Conservation (phyloP, 2,797 vertebrate genomes). For the Sebastes matsubarae region DNA sequence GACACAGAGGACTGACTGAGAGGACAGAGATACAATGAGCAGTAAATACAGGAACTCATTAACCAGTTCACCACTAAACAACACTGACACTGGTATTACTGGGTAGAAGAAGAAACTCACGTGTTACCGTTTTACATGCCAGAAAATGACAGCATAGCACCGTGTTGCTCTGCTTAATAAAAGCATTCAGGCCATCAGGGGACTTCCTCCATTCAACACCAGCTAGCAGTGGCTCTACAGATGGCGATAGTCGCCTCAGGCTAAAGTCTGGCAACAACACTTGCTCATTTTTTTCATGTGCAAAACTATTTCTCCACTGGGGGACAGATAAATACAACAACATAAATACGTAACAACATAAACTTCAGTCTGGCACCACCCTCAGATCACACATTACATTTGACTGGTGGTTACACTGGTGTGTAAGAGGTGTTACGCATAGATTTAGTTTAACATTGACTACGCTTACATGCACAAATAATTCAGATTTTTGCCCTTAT, state of each 20-base stretch:
- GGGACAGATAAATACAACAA: not conserved
- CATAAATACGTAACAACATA: not conserved
- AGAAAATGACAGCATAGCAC: not conserved
- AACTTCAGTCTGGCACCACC: not conserved
- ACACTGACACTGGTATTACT: not conserved
- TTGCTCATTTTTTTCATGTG: not conserved
- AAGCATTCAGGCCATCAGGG: not conserved
- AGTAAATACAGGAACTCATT: constrained; percentile 1
- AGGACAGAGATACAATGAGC: not conserved
- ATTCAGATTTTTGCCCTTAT: no score
- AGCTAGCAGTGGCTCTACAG: not conserved
- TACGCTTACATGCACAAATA: no score
- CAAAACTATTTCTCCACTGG: not conserved
- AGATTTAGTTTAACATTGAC: no score
- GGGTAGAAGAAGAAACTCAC: not conserved
- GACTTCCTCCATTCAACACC: not conserved
- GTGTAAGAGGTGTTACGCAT: not conserved
- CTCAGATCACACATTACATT: not conserved
- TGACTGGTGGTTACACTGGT: not conserved
- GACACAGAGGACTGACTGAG: constrained; percentile 29
- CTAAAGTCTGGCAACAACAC: not conserved
- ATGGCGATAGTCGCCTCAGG: not conserved
- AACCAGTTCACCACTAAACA: not conserved
- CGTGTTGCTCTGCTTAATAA: not conserved
- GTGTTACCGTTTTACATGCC: not conserved